Percentiles rank a stretch among this genome's conserved stretches.
Evolutionary conservation across 2,888 invertebrate genomes (phyloP).

Genomic region (Mylabris sibirica): DNA sequence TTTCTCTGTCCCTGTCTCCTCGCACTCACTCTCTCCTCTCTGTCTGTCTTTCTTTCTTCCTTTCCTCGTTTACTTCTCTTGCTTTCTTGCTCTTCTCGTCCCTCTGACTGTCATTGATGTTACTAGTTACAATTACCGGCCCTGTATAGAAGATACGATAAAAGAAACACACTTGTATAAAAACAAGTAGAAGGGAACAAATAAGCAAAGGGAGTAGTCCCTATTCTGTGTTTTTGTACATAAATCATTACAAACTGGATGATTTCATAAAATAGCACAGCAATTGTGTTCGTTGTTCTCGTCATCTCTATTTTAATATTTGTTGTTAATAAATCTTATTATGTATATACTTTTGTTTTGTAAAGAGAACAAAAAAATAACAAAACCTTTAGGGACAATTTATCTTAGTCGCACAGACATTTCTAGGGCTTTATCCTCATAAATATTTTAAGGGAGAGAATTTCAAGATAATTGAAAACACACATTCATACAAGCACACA

Average conservation of each 20-base stretch:
- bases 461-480: background rate
- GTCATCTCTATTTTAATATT: background rate
- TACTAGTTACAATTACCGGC: no score
- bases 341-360: background rate
- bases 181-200: no score
- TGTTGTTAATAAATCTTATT: background rate
- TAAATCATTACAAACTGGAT: background rate
- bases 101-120: no score
- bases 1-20: no score
- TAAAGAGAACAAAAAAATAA: background rate
- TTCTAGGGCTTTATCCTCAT: background rate
- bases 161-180: no score
- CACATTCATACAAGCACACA: background rate
- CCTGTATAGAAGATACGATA: no score
- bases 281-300: background rate
- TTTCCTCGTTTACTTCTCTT: no score
- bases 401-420: background rate
- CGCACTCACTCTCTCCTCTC: no score
- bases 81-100: no score
- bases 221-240: no score
- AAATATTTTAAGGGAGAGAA: background rate
- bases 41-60: no score
- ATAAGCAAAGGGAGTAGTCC: no score
- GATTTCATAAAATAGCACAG: background rate
- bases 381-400: background rate